Percentiles rank a stretch among this genome's conserved stretches.
Conservation (phyloP, 2,113 vertebrate species). For the Nanorana parkeri region DNA sequence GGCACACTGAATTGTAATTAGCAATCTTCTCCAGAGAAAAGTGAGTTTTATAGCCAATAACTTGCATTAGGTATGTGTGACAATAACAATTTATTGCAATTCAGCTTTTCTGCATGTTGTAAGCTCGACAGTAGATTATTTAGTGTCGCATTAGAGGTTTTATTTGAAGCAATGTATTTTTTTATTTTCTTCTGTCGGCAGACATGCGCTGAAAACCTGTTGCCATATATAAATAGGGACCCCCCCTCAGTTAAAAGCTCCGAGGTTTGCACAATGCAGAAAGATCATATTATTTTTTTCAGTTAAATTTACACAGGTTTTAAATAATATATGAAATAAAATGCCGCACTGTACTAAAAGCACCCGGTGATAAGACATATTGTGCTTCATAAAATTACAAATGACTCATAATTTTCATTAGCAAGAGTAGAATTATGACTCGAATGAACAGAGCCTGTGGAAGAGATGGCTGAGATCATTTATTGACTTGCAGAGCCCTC, state of each 20-base stretch:
- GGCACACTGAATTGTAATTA: too few relatives aligned
- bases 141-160: too few relatives aligned
- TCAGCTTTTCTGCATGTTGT: too few relatives aligned
- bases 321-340: constrained; percentile 69
- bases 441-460: not conserved
- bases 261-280: not conserved
- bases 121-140: too few relatives aligned
- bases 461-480: constrained; percentile 27
- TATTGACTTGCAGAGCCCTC: constrained; percentile 79
- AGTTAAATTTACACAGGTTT: constrained; percentile 59
- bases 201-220: not conserved
- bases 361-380: constrained; percentile 61
- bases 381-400: constrained; percentile 62
- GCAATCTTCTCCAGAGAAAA: too few relatives aligned
- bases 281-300: not conserved
- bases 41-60: too few relatives aligned
- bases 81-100: too few relatives aligned
- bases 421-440: constrained; percentile 59
- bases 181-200: not conserved
- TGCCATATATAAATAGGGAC: constrained; percentile 48
- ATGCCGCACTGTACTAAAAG: constrained; percentile 64
- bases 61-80: too few relatives aligned
- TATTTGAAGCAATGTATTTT: too few relatives aligned
- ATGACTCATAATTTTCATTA: constrained; percentile 63
- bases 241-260: constrained; percentile 48